phyloP scores from a whole-genome alignment of 1,140 invertebrate genomes.

The Camponotus vicinus region DNA sequence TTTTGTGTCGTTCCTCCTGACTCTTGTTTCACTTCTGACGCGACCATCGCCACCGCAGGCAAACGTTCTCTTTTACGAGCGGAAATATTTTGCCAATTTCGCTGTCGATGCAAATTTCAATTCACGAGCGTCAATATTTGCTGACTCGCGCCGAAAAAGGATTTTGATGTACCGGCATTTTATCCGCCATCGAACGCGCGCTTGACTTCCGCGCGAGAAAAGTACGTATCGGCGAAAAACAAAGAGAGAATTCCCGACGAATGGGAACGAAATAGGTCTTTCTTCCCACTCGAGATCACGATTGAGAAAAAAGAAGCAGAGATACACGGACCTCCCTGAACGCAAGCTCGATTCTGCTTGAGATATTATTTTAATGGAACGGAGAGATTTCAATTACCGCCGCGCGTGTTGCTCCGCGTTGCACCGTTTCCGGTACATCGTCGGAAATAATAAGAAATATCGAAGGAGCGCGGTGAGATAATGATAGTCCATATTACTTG shows the following conservation, averaged over 20 bases:
- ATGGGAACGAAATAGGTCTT: conserved; percentile 37
- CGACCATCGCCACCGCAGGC: conserved; percentile 3
- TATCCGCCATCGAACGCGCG: conserved; percentile 59
- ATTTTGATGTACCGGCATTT: conserved; percentile 74
- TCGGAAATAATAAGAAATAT: conserved; percentile 54
- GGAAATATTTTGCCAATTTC: conserved; percentile 77
- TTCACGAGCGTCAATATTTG: conserved; percentile 75
- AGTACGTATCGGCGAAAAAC: conserved; percentile 54
- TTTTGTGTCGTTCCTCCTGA: conserved; percentile 10
- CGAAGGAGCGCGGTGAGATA: conserved; percentile 46
- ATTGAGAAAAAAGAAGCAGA: conserved; percentile 1
- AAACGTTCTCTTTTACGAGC: conserved; percentile 70
- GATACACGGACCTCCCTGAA: not conserved
- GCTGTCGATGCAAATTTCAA: conserved; percentile 75
- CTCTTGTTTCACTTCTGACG: conserved; percentile 27
- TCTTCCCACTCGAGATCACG: not conserved
- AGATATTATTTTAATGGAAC: conserved; percentile 63
- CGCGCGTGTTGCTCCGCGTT: conserved; percentile 29
- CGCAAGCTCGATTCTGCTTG: conserved; percentile 17
- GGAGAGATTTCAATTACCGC: conserved; percentile 51
- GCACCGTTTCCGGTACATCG: conserved; percentile 28
- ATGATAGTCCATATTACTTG: conserved; percentile 39
- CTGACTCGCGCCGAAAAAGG: conserved; percentile 73
- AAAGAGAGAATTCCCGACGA: conserved; percentile 38
- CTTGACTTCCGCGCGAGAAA: conserved; percentile 59